A percentile compares a stretch with the other conserved stretches of the same genome.
Evolutionary conservation across 2,113 vertebrate species (phyloP).

Genomic region (Vicugna pacos): DNA sequence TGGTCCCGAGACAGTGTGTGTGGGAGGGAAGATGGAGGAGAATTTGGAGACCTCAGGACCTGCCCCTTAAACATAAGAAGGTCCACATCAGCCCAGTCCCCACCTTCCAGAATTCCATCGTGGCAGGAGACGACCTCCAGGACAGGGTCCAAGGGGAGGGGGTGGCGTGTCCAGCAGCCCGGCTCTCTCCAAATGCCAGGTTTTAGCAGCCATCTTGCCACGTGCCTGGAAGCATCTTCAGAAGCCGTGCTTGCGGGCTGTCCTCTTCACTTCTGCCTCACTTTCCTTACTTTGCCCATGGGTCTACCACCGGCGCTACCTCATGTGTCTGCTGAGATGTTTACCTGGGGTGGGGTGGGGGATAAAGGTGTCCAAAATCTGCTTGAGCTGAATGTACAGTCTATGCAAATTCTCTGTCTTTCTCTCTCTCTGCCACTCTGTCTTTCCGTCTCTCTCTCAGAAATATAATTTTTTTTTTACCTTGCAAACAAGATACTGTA

Average conservation of each 20-base stretch:
- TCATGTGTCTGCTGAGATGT: constrained; percentile 87
- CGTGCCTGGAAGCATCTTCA: background rate
- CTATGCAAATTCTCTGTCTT: constrained; percentile 90
- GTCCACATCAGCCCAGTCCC: background rate
- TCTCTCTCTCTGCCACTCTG: background rate
- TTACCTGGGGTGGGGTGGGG: constrained; percentile 81
- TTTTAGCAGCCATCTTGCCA: background rate
- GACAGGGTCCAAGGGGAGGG: background rate
- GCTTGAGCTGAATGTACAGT: constrained; percentile 89
- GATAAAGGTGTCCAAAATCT: constrained; percentile 78
- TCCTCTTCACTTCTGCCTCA: constrained; percentile 83
- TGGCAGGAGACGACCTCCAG: too few species aligned
- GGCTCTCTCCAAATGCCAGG: background rate
- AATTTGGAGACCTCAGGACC: background rate
- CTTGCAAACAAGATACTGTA: constrained; percentile 88
- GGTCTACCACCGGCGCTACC: constrained; percentile 90
- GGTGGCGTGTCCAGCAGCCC: rapidly evolving
- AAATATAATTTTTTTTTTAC: constrained; percentile 82
- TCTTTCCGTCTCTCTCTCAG: constrained; percentile 29
- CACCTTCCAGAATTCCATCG: background rate
- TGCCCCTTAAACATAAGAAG: background rate
- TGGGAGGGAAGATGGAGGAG: background rate
- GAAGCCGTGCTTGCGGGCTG: background rate
- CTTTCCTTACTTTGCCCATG: constrained; percentile 86
- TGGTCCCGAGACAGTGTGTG: background rate